phyloP scores from a whole-genome alignment of 23 tunicate species.

The Phallusia fumigata region DNA sequence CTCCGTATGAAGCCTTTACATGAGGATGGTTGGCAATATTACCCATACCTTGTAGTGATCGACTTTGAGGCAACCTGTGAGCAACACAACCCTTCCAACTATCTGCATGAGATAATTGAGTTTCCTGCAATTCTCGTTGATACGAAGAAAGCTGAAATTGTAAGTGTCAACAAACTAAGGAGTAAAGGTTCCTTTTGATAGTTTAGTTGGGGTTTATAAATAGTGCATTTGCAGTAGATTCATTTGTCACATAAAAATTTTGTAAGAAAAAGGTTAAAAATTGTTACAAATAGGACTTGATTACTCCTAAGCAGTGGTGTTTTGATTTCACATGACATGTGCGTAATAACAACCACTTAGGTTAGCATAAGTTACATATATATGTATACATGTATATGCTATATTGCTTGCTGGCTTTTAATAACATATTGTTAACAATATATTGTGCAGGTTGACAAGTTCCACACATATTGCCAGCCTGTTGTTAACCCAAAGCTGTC shows the following conservation, averaged over 20 bases:
- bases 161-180: conserved; percentile 38
- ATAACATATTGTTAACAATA: neutral
- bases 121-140: conserved; percentile 89
- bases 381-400: too few relatives aligned
- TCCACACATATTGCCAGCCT: conserved; percentile 86
- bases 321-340: too few relatives aligned
- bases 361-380: too few relatives aligned
- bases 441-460: conserved; percentile 56
- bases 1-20: conserved; percentile 9
- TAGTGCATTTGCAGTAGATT: too few relatives aligned
- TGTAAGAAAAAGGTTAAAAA: too few relatives aligned
- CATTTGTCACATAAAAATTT: too few relatives aligned
- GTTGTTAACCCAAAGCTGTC: conserved; percentile 64
- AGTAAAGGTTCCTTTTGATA: too few relatives aligned
- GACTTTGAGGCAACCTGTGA: conserved; percentile 98
- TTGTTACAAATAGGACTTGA: too few relatives aligned
- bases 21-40: conserved; percentile 25
- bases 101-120: conserved; percentile 90
- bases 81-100: conserved; percentile 33
- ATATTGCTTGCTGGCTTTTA: too few relatives aligned
- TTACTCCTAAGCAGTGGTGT: too few relatives aligned
- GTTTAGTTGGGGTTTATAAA: too few relatives aligned
- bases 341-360: too few relatives aligned
- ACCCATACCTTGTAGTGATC: conserved; percentile 57
- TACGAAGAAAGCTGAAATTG: conserved; percentile 31